Conservation (phyloP, 2,113 vertebrate species). For the human region DNA sequence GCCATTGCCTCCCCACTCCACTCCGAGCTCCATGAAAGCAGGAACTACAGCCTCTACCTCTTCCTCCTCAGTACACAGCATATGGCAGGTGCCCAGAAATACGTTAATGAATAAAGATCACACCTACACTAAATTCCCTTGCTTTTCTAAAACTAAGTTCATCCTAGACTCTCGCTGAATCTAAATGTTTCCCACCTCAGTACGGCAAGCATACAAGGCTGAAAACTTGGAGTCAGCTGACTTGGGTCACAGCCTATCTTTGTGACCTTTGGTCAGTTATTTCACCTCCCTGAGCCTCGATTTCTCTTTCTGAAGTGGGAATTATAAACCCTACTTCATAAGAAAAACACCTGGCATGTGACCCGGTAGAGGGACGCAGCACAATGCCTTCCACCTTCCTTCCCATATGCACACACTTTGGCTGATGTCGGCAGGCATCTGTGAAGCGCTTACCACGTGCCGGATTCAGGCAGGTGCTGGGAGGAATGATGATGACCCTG, state of each 20-base stretch:
- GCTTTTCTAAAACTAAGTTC: constrained; percentile 30
- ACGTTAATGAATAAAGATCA: background rate
- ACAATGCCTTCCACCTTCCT: background rate
- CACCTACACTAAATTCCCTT: background rate
- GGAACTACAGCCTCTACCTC: background rate
- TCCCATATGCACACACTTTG: background rate
- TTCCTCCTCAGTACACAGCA: background rate
- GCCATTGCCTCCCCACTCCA: background rate
- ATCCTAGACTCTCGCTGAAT: background rate
- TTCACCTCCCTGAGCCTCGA: background rate
- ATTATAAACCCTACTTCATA: background rate
- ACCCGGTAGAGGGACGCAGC: background rate
- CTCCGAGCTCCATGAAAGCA: background rate
- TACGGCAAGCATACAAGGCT: background rate
- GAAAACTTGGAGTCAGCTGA: background rate
- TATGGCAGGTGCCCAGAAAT: background rate
- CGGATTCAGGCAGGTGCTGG: background rate
- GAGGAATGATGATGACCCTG: background rate
- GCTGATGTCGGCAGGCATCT: background rate
- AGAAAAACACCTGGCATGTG: background rate
- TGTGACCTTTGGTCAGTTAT: background rate
- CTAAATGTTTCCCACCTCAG: background rate
- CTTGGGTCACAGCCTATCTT: background rate
- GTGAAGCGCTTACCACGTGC: background rate
- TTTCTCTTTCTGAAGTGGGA: background rate